phyloP scores from a whole-genome alignment of 2,888 invertebrate genomes.

The Ormyrus labotus region DNA sequence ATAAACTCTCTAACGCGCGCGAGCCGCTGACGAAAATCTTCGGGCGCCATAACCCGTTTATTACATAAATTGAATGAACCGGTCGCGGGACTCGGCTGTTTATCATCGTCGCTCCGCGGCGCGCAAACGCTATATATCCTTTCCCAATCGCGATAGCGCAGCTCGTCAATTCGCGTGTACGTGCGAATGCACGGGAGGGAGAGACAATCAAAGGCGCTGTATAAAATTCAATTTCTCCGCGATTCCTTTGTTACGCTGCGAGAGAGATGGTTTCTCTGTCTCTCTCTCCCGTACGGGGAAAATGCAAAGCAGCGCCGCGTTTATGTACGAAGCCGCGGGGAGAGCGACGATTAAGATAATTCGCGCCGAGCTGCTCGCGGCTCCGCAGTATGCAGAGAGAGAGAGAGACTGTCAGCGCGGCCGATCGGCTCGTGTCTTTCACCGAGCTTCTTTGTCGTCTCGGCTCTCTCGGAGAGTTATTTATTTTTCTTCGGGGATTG shows the following conservation, averaged over 20 bases:
- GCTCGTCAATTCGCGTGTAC: neutral
- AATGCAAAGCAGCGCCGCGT: conserved; percentile 39
- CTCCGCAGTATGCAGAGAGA: neutral
- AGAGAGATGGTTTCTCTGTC: neutral
- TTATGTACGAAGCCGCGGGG: conserved; percentile 6
- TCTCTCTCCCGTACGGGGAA: conserved; percentile 20
- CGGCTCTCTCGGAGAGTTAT: too few species aligned
- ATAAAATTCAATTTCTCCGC: conserved; percentile 45
- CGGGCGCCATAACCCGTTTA: conserved; percentile 11
- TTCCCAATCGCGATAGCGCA: conserved; percentile 13
- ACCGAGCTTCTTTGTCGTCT: neutral
- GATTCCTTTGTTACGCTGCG: conserved; percentile 39
- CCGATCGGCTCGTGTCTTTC: conserved; percentile 19
- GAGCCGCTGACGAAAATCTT: conserved; percentile 18
- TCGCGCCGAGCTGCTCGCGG: neutral
- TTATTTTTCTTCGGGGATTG: too few species aligned
- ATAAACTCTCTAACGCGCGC: neutral
- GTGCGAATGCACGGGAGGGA: neutral
- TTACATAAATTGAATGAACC: conserved; percentile 48
- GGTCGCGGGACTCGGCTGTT: conserved; percentile 27
- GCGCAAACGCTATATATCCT: neutral
- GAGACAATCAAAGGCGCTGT: conserved; percentile 28
- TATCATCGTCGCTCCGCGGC: conserved; percentile 23
- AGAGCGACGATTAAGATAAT: conserved; percentile 45
- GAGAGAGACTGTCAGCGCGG: conserved; percentile 17